phyloP scores from a whole-genome alignment of 2,888 invertebrate genomes.

The Unio delphinus region DNA sequence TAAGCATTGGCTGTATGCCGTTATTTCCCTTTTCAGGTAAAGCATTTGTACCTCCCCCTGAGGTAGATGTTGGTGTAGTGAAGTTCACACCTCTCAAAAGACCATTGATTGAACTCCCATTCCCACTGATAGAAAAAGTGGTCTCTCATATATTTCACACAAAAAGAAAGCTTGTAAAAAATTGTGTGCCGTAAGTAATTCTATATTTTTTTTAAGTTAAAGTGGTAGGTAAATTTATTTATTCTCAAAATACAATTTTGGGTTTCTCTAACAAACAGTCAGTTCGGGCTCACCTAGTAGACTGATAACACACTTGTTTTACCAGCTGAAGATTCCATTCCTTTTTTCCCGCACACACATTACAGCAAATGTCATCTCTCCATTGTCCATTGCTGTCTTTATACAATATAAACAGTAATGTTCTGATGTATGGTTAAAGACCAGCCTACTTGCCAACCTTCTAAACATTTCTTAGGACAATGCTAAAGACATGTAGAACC shows the following conservation, averaged over 20 bases:
- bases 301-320: not conserved
- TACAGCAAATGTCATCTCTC: no score
- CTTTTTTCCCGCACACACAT: no score
- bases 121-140: slow-evolving; percentile 90
- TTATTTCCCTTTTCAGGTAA: slow-evolving; percentile 72
- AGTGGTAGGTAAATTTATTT: not conserved
- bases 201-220: slow-evolving; percentile 1
- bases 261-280: not conserved
- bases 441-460: no score
- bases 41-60: slow-evolving; percentile 93
- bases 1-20: no score
- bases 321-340: not conserved
- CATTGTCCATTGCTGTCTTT: no score
- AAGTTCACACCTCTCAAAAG: slow-evolving; percentile 84
- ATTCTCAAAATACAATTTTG: not conserved
- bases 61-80: slow-evolving; percentile 97
- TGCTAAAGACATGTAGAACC: no score
- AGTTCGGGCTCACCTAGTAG: no score
- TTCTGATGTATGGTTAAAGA: no score
- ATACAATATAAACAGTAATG: no score
- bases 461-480: no score
- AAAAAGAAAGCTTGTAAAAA: slow-evolving; percentile 83
- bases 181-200: slow-evolving; percentile 64
- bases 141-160: slow-evolving; percentile 88
- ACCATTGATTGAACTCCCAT: slow-evolving; percentile 84